Evolutionary conservation across 2,888 invertebrate genomes (phyloP).

Genomic region (Noctua janthe): DNA sequence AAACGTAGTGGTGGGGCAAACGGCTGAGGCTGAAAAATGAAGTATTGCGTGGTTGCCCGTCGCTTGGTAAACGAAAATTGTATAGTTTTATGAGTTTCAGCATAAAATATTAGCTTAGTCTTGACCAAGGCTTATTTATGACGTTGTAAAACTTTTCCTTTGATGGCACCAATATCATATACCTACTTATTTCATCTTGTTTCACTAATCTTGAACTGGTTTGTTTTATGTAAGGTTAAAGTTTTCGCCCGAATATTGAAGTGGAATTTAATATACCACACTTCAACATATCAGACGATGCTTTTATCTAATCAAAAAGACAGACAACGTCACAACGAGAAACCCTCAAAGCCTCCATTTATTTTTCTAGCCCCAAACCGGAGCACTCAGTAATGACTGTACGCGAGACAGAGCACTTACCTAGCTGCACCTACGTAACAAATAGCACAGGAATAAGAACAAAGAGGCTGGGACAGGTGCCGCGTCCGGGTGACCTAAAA

Average conservation of each 20-base stretch:
- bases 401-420: conserved; percentile 55
- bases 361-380: conserved; percentile 43
- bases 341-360: conserved; percentile 13
- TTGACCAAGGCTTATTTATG: conserved; percentile 38
- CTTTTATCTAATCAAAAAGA: neutral
- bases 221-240: neutral
- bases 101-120: conserved; percentile 41
- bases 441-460: conserved; percentile 74
- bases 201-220: neutral
- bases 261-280: neutral
- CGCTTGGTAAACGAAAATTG: conserved; percentile 32
- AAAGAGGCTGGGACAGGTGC: conserved; percentile 74
- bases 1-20: conserved; percentile 24
- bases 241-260: neutral
- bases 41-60: conserved; percentile 30
- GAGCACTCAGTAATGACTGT: conserved; percentile 58
- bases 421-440: conserved; percentile 65
- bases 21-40: conserved; percentile 44
- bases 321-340: neutral
- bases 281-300: neutral
- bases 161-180: conserved; percentile 2
- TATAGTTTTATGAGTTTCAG: conserved; percentile 45
- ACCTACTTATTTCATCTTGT: neutral
- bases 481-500: conserved; percentile 86
- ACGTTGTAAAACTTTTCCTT: conserved; percentile 26